A percentile compares a stretch with the other conserved stretches of the same genome.
Conservation (phyloP, 1,140 invertebrate species). For the Manduca sexta region DNA sequence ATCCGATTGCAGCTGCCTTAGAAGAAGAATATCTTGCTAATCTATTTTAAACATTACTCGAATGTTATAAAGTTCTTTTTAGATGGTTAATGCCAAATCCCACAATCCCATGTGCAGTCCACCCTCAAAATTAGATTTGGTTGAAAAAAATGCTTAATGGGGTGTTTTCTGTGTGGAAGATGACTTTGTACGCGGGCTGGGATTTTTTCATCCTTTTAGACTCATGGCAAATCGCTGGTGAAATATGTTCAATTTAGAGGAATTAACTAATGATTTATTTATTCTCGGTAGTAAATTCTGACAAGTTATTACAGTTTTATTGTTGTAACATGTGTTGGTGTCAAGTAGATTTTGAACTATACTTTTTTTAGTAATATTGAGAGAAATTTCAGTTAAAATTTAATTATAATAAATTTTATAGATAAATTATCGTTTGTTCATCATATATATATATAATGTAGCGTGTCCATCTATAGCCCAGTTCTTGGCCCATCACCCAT, state of each 20-base stretch:
- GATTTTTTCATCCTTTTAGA: background rate
- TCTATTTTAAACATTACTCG: constrained; percentile 15
- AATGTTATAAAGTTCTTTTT: constrained; percentile 17
- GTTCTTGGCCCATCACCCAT: too few relatives aligned
- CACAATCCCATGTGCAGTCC: constrained; percentile 55
- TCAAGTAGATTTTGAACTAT: too few relatives aligned
- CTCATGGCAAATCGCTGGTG: background rate
- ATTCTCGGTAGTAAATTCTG: too few relatives aligned
- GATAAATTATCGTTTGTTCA: too few relatives aligned
- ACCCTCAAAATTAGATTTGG: constrained; percentile 61
- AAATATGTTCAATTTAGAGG: background rate
- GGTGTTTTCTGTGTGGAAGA: constrained; percentile 64
- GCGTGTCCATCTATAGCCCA: too few relatives aligned
- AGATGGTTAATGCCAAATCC: constrained; percentile 18
- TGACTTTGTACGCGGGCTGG: constrained; percentile 5
- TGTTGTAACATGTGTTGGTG: too few relatives aligned
- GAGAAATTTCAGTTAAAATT: too few relatives aligned
- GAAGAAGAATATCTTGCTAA: constrained; percentile 12
- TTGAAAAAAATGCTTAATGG: constrained; percentile 68
- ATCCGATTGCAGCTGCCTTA: constrained; percentile 51
- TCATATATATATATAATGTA: too few relatives aligned
- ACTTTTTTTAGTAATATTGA: too few relatives aligned
- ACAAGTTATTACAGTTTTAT: too few relatives aligned
- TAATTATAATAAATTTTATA: too few relatives aligned
- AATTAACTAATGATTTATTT: background rate